phyloP scores from a whole-genome alignment of 2,888 invertebrate genomes.

The Pilophorus perplexus region DNA sequence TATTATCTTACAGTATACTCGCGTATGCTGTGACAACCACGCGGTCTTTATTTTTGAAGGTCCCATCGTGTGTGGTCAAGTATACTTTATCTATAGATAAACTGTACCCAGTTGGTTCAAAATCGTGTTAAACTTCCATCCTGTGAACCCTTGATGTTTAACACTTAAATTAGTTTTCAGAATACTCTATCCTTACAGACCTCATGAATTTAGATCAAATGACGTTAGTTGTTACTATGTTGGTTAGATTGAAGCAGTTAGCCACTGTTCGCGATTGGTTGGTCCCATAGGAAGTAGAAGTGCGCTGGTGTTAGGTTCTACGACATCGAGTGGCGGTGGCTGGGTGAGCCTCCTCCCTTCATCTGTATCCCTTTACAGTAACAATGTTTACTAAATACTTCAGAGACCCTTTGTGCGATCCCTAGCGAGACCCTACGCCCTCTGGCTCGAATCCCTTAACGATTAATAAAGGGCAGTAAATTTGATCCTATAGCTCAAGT shows the following conservation, averaged over 20 bases:
- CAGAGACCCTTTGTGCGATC: slow-evolving; percentile 31
- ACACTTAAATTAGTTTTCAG: too few species aligned
- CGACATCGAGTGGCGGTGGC: background rate
- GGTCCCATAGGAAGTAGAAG: slow-evolving; percentile 29
- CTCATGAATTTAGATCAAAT: slow-evolving; percentile 41
- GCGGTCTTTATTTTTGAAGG: too few species aligned
- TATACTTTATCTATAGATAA: too few species aligned
- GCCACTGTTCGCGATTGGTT: slow-evolving; percentile 25
- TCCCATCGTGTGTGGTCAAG: too few species aligned
- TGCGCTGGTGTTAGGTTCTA: background rate
- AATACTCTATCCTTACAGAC: too few species aligned
- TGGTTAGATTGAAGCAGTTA: slow-evolving; percentile 14
- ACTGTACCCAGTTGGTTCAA: too few species aligned
- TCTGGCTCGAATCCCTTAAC: slow-evolving; percentile 10
- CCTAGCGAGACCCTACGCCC: slow-evolving; percentile 8
- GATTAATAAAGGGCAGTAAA: slow-evolving; percentile 33
- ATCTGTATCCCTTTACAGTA: slow-evolving; percentile 11
- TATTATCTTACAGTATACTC: too few species aligned
- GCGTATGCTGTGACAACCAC: too few species aligned
- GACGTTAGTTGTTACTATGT: slow-evolving; percentile 29
- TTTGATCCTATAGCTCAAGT: slow-evolving; percentile 10
- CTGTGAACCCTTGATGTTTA: too few species aligned
- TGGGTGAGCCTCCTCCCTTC: background rate
- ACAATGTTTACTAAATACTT: slow-evolving; percentile 40
- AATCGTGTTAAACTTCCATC: too few species aligned